Evolutionary conservation across 2,888 invertebrate genomes (phyloP).

Genomic region (Lasioglossum villosulum): DNA sequence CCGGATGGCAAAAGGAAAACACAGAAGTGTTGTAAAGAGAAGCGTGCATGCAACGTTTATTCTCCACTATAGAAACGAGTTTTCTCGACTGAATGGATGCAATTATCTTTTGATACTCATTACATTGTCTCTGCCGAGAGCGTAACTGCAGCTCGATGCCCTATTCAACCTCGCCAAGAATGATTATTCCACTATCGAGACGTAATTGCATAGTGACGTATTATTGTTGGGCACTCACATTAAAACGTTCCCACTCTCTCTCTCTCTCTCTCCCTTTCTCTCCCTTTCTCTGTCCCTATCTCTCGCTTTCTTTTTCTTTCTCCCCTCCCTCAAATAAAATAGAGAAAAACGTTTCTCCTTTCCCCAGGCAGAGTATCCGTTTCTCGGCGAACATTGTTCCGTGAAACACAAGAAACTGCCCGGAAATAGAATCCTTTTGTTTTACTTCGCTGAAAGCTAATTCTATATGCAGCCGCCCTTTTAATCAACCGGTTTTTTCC

Average conservation of each 20-base stretch:
- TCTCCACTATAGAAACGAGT: slow-evolving; percentile 10
- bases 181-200: slow-evolving; percentile 32
- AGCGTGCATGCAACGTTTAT: slow-evolving; percentile 20
- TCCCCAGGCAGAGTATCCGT: not conserved
- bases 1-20: slow-evolving; percentile 18
- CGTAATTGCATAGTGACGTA: slow-evolving; percentile 33
- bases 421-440: slow-evolving; percentile 6
- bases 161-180: slow-evolving; percentile 18
- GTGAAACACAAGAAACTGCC: not conserved
- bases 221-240: slow-evolving; percentile 13
- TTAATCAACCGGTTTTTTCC: not conserved
- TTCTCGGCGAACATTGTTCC: slow-evolving; percentile 3
- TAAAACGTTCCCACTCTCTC: slow-evolving; percentile 3
- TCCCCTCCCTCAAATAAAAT: not conserved
- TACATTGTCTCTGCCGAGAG: slow-evolving; percentile 41
- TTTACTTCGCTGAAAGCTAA: not conserved
- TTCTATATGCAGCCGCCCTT: not conserved
- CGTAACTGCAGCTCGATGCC: slow-evolving; percentile 18
- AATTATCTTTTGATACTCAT: slow-evolving; percentile 55
- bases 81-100: slow-evolving; percentile 46
- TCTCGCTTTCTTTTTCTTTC: not conserved
- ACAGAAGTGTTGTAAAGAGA: slow-evolving; percentile 13
- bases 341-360: not conserved
- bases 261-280: no score
- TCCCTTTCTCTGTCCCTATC: no score